phyloP scores from a whole-genome alignment of 2,113 vertebrate species.

The Aegypius monachus region DNA sequence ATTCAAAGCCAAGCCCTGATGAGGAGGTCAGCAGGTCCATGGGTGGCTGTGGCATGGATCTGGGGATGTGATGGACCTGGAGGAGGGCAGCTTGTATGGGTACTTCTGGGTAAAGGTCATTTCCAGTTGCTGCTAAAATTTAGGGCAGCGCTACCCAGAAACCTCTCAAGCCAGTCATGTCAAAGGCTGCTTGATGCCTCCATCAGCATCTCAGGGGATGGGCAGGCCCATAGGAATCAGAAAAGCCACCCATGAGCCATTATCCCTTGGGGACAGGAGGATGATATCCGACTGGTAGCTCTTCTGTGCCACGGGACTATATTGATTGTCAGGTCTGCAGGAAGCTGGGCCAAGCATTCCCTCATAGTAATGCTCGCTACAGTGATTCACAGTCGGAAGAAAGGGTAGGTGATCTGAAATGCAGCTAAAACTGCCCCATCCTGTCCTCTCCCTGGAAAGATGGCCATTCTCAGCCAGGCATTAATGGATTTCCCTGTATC shows the following conservation, averaged over 20 bases:
- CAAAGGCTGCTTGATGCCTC: not conserved
- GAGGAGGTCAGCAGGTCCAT: not conserved
- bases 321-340: not conserved
- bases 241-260: not conserved
- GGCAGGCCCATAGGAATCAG: not conserved
- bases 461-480: not conserved
- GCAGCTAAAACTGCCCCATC: not conserved
- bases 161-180: not conserved
- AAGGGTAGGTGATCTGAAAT: not conserved
- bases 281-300: not conserved
- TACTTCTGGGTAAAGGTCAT: not conserved
- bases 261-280: not conserved
- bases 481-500: not conserved
- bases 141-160: not conserved
- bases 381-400: not conserved
- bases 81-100: not conserved
- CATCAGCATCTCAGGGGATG: not conserved
- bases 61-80: not conserved
- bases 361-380: not conserved
- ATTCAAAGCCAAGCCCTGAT: not conserved
- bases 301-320: not conserved
- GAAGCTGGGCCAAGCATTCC: not conserved
- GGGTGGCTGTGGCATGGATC: not conserved
- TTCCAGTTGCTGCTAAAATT: not conserved
- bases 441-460: not conserved